Evolutionary conservation across 2,888 invertebrate genomes (phyloP), one percentile per base, ranked within the genome.

Genomic region (Stenodema calcarata): DNA sequence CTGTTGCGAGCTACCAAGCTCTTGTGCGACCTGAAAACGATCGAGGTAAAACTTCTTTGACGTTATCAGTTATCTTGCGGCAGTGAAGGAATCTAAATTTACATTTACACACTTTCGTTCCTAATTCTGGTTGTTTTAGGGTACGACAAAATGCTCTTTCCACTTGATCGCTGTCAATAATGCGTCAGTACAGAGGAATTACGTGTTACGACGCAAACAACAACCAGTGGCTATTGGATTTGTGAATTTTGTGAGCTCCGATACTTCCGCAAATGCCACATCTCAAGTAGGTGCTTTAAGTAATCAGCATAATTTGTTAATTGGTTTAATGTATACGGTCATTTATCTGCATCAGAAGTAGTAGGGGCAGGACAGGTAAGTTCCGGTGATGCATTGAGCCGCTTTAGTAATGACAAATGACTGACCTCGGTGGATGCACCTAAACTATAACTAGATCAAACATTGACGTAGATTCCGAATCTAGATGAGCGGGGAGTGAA

Each of bases 211-310:
- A n/a, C 70, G 73, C 12, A 73, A 84, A 12, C 84, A 73, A 27
- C 70, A n/a, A 2, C 84, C 84, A 9, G 28, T 84, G 6, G 70
- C 73, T 28, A 7, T 28, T 9, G 42, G 44, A 2, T 42, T 75
- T 18, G 47, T 84, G 73, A 84, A 84, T 27, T 84, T 84, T 16
- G 84, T 75, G 2, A 84, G 84, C 41, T 44, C 84, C 16, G 84
- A 84, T 73, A 75, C 84, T 6, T 41, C 69, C 0, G 23, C 2
- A 23, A 78, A 12, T n/a, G n/a, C 50, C 1, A 23, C 18, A n/a
- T 23, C 78, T 23, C 78, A 78, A 44, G 78, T 78, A 27, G 41
- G 44, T 73, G 7, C n/a, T n/a, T n/a, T n/a, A n/a, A n/a, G n/a
- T n/a, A n/a, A n/a, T n/a, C n/a, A n/a, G n/a, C n/a, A n/a, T n/a